Base-by-base conservation (phyloP, 1,140 invertebrate species). In the Papilio polyxenes region DNA sequence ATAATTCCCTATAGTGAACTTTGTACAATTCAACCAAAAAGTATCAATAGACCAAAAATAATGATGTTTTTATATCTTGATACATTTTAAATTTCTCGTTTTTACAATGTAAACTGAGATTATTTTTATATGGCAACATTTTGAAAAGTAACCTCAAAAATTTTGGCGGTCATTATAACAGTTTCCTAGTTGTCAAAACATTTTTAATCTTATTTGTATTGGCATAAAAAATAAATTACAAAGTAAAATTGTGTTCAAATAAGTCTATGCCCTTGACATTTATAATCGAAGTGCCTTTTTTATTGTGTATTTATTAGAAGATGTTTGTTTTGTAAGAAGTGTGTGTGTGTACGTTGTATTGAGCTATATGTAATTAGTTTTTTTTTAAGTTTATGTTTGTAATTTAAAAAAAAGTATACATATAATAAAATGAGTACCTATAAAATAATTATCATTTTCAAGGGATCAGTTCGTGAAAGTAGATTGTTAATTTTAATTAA, bases 41-140 rank as follows among this genome's bases (percentile, higher is more conserved):
- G 37, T 59, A 31, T 40, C 76, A 79, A 79, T 79, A 62, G 76
- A 79, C 76, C 76, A 79, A 79, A 77, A 78, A 79, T 79, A 53
- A 3, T 53, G 49, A 56, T 76, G n/a, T 49, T 77, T 77, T 49
- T 44, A 2, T 44, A 44, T 44, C 40, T 44, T 44, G 7, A 44
- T 44, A 15, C n/a, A 37, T 77, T 31, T 77, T 37, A 77, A 77
- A 51, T 56, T 17, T 31, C 15, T 72, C 23, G 5, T 15, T 5
- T 5, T 69, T 37, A 37, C 13, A 3, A 40, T 72, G 65, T 72
- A 15, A 31, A 15, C 65, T 37, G 11, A 72, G 4, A 72, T 15
- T 72, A 37, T 72, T 72, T 72, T 37, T 11, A n/a, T 72, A 72
- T 72, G 65, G 23, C 31, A 72, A 72, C 65, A 72, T 72, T 72